Conservation (phyloP, 2,113 vertebrate species). For the Nestor notabilis region DNA sequence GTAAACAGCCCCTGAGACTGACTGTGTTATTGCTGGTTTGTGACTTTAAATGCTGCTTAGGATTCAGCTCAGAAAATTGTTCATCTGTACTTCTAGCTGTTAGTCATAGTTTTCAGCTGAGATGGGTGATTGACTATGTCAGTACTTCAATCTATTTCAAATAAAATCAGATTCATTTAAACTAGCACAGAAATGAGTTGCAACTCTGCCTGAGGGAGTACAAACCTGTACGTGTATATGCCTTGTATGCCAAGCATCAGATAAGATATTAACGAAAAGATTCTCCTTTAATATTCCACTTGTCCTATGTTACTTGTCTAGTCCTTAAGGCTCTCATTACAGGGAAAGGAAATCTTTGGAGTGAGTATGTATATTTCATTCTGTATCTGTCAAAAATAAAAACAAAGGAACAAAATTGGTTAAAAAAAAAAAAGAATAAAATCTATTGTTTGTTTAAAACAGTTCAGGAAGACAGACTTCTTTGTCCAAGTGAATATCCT, state of each 20-base stretch:
- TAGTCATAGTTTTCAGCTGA: background rate
- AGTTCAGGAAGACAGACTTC: background rate
- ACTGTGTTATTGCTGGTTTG: background rate
- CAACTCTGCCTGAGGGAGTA: background rate
- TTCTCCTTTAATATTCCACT: background rate
- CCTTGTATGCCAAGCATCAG: background rate
- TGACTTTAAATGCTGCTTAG: background rate
- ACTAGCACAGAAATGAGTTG: background rate
- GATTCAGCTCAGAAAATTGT: background rate
- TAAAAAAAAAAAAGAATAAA: background rate
- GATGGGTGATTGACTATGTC: background rate
- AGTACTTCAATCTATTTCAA: background rate
- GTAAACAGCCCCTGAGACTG: background rate
- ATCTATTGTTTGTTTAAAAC: background rate
- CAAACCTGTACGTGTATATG: fast-evolving
- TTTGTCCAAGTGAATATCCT: background rate
- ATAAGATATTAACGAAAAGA: background rate
- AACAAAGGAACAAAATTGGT: background rate
- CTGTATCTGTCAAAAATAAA: background rate
- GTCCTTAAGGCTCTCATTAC: background rate
- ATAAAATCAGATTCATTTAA: background rate
- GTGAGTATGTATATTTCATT: background rate
- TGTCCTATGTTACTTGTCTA: background rate
- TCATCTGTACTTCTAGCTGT: background rate
- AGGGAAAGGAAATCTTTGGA: background rate